phyloP scores from a whole-genome alignment of 1,140 invertebrate species.

The Chironomus striatipennis region DNA sequence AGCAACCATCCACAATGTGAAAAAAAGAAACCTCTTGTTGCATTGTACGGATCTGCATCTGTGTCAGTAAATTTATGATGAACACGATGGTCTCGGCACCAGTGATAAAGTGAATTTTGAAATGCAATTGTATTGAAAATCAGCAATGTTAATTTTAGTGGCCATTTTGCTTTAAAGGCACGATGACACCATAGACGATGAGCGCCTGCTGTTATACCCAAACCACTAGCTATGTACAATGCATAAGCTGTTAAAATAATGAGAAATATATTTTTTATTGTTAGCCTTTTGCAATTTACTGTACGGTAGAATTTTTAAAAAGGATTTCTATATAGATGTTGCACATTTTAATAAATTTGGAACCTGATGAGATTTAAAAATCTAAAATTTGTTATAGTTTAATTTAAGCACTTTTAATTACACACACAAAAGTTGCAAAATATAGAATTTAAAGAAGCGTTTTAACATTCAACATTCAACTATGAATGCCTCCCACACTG shows the following conservation, averaged over 20 bases:
- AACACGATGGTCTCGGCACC: slow-evolving; percentile 52
- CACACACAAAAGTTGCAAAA: no score
- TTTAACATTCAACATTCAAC: no score
- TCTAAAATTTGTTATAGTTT: no score
- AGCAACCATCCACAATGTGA: slow-evolving; percentile 59
- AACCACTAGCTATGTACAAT: neutral
- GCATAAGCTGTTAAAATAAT: neutral
- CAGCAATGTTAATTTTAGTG: neutral
- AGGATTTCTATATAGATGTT: no score
- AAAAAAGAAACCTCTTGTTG: slow-evolving; percentile 57
- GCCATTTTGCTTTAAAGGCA: neutral
- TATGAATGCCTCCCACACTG: no score
- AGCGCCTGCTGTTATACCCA: neutral
- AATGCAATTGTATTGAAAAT: neutral
- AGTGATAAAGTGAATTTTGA: slow-evolving; percentile 43
- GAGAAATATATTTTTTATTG: no score
- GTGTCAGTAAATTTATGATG: slow-evolving; percentile 61
- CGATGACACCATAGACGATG: neutral
- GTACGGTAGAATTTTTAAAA: no score
- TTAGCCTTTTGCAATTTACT: no score
- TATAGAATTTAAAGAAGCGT: no score
- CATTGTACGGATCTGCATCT: slow-evolving; percentile 56
- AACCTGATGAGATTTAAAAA: no score
- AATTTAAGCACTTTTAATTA: no score
- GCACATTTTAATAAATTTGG: no score